Percentiles rank a stretch among this genome's conserved stretches.
These are phyloP conservation scores for Hyposmocoma kahamanoa DNA, from an alignment of 1,140 invertebrate genomes.

Conservation along the genomic window DNA sequence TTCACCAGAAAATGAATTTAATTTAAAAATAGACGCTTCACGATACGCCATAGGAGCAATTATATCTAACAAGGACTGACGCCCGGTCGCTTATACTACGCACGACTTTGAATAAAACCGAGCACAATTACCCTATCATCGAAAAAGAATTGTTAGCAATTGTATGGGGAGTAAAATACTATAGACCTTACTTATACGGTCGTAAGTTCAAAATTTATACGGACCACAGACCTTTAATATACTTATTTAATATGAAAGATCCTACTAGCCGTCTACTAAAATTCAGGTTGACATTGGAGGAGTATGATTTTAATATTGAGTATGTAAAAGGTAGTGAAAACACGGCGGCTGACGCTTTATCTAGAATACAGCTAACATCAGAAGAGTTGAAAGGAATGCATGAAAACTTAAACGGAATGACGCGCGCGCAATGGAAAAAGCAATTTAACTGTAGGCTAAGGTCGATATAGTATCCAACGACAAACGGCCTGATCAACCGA, in stretches of 20 bases:
- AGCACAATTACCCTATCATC: constrained; percentile 48
- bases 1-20: constrained; percentile 25
- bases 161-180: constrained; percentile 58
- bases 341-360: constrained; percentile 8
- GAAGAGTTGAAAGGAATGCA: constrained; percentile 1
- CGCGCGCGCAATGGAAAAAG: not conserved
- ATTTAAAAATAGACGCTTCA: constrained; percentile 29
- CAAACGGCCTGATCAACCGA: constrained; percentile 25
- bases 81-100: constrained; percentile 41
- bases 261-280: constrained; percentile 29
- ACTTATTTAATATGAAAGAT: constrained; percentile 38
- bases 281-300: constrained; percentile 39
- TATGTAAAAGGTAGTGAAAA: constrained; percentile 21
- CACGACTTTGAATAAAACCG: constrained; percentile 39
- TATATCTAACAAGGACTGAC: constrained; percentile 38
- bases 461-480: constrained; percentile 2
- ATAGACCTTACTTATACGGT: constrained; percentile 48
- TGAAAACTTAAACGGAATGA: not conserved
- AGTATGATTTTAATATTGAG: constrained; percentile 35
- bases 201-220: constrained; percentile 41
- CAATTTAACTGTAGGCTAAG: not conserved
- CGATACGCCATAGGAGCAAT: constrained; percentile 29
- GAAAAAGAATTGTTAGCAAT: constrained; percentile 72
- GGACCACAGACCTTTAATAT: constrained; percentile 51
- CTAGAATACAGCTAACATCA: not conserved